Percentiles rank a stretch among this genome's conserved stretches.
Evolutionary conservation across 2,888 invertebrate species (phyloP).

Genomic region (Amphipyra berbera): DNA sequence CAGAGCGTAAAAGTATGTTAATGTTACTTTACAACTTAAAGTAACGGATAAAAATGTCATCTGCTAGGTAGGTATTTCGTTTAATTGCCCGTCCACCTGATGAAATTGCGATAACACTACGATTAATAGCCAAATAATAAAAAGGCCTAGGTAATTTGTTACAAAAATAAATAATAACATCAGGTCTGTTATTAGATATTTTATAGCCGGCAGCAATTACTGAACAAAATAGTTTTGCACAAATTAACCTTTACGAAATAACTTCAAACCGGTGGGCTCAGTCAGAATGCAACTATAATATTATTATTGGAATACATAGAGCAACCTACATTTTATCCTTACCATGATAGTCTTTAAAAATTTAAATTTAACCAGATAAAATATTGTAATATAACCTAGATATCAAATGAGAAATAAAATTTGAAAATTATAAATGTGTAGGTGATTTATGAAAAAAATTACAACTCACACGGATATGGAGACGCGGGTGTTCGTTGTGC

Average conservation of each 20-base stretch:
- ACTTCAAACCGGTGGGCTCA: conserved; percentile 31
- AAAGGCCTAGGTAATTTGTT: conserved; percentile 47
- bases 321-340: neutral
- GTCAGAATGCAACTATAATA: conserved; percentile 19
- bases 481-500: conserved; percentile 70
- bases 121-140: conserved; percentile 59
- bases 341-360: neutral
- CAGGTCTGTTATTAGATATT: conserved; percentile 46
- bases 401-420: neutral
- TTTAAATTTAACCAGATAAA: neutral
- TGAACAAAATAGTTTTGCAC: conserved; percentile 51
- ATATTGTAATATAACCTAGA: neutral
- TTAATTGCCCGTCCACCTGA: conserved; percentile 64
- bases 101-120: conserved; percentile 60
- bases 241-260: conserved; percentile 56
- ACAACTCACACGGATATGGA: conserved; percentile 79
- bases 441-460: conserved; percentile 25
- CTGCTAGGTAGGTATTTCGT: conserved; percentile 61
- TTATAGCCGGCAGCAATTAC: conserved; percentile 48
- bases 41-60: conserved; percentile 71
- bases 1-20: conserved; percentile 80
- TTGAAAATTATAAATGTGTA: neutral
- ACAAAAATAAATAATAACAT: conserved; percentile 47
- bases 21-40: conserved; percentile 72
- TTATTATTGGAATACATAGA: conserved; percentile 13